phyloP scores from a whole-genome alignment of 2,113 vertebrate genomes.

The Scophthalmus maximus region DNA sequence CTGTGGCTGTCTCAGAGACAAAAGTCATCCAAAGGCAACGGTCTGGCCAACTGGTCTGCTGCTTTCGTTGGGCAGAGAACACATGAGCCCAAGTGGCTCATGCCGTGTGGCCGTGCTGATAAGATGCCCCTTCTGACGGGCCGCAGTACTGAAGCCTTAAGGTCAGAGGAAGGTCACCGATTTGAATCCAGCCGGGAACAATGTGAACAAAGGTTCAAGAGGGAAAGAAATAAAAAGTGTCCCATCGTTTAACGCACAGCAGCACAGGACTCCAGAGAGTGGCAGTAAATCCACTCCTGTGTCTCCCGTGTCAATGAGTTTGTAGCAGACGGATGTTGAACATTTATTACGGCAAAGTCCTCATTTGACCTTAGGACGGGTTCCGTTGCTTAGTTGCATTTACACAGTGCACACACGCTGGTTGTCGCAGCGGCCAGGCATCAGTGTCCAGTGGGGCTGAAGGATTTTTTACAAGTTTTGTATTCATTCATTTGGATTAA shows the following conservation, averaged over 20 bases:
- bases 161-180: slow-evolving; percentile 49
- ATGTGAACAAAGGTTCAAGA: slow-evolving; percentile 2
- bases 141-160: slow-evolving; percentile 27
- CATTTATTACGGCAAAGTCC: slow-evolving; percentile 12
- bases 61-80: slow-evolving; percentile 25
- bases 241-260: slow-evolving; percentile 1
- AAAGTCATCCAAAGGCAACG: slow-evolving; percentile 27
- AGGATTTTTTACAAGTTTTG: background rate
- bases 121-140: slow-evolving; percentile 50
- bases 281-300: slow-evolving; percentile 27
- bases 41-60: slow-evolving; percentile 20
- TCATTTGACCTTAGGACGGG: background rate
- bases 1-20: no score
- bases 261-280: slow-evolving; percentile 25
- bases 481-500: no score
- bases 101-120: slow-evolving; percentile 50
- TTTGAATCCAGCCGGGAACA: slow-evolving; percentile 51
- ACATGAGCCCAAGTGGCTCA: slow-evolving; percentile 44
- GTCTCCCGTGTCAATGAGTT: slow-evolving; percentile 12
- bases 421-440: background rate
- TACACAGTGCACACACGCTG: background rate
- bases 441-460: background rate
- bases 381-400: slow-evolving; percentile 2
- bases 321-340: slow-evolving; percentile 12
- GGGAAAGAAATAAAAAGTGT: slow-evolving; percentile 28